Evolutionary conservation across 2,888 invertebrate genomes (phyloP).

Genomic region (Aplocera efformata): DNA sequence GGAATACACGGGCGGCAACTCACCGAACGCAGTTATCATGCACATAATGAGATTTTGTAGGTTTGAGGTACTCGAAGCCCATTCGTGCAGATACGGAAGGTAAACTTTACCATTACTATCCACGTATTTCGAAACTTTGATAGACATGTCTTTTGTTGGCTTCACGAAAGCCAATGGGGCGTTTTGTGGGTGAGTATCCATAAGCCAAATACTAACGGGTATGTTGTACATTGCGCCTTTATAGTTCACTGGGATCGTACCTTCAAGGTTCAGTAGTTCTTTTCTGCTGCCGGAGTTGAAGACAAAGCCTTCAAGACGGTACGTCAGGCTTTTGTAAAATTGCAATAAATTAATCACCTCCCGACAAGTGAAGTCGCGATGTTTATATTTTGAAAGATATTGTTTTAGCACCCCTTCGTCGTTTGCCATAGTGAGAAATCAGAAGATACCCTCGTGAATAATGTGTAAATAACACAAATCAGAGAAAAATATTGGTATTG

Average conservation of each 20-base stretch:
- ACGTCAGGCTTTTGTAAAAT: constrained; percentile 66
- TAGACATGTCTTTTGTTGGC: constrained; percentile 97
- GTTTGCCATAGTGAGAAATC: constrained; percentile 57
- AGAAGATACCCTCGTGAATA: no score
- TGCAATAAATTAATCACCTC: constrained; percentile 70
- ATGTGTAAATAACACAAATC: no score
- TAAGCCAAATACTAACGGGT: constrained; percentile 96
- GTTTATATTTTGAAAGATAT: constrained; percentile 68
- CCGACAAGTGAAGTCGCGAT: constrained; percentile 66
- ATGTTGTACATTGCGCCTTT: constrained; percentile 96
- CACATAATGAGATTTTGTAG: constrained; percentile 93
- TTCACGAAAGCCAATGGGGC: constrained; percentile 97
- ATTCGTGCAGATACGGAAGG: constrained; percentile 97
- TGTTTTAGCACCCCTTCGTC: constrained; percentile 66
- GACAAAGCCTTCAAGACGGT: constrained; percentile 81
- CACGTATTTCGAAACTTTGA: constrained; percentile 96
- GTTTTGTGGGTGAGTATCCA: constrained; percentile 98
- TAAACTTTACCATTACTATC: constrained; percentile 98
- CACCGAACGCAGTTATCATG: constrained; percentile 95
- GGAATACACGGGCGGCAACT: constrained; percentile 95
- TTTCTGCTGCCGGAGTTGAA: constrained; percentile 93
- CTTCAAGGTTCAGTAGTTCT: constrained; percentile 91
- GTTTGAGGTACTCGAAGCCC: constrained; percentile 91
- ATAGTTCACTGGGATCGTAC: constrained; percentile 95
- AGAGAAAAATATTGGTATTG: no score